A percentile compares a stretch with the other conserved stretches of the same genome.
These are phyloP conservation scores for Hirtodrosophila confusa DNA, from an alignment of 2,888 invertebrate species.

Conservation along the genomic window DNA sequence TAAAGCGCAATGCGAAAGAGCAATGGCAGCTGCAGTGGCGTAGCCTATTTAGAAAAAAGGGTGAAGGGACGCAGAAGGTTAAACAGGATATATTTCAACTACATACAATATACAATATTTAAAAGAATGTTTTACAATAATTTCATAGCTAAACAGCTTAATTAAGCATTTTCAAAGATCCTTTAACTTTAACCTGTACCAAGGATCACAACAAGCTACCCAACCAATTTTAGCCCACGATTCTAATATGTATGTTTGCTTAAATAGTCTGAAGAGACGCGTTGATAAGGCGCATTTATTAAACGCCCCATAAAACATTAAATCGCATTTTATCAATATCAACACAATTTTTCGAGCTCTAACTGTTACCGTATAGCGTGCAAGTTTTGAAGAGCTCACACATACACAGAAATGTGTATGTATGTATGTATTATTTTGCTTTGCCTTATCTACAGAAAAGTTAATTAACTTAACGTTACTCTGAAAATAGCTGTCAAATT, in stretches of 20 bases:
- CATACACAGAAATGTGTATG: conserved; percentile 12
- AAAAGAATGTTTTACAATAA: too few relatives aligned
- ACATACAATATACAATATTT: too few relatives aligned
- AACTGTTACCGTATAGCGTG: conserved; percentile 19
- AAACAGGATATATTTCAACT: background rate
- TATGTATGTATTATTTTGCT: conserved; percentile 17
- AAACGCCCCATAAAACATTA: conserved; percentile 56
- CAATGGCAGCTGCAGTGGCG: conserved; percentile 65
- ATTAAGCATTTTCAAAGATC: conserved; percentile 17
- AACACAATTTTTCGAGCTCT: conserved; percentile 36
- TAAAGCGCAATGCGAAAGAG: conserved; percentile 51
- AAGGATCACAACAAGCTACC: too few relatives aligned
- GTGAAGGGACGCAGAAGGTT: conserved; percentile 8
- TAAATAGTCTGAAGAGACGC: conserved; percentile 5
- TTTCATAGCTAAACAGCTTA: too few relatives aligned
- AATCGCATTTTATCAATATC: conserved; percentile 63
- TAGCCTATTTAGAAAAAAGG: conserved; percentile 18
- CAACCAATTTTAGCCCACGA: background rate
- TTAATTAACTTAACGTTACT: conserved; percentile 47
- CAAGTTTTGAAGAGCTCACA: conserved; percentile 32
- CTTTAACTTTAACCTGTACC: background rate
- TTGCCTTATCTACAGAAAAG: conserved; percentile 51
- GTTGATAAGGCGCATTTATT: conserved; percentile 56
- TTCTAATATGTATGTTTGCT: background rate
- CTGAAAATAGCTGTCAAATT: conserved; percentile 24